Evolutionary conservation across 1,140 invertebrate species (phyloP).

Genomic region (Phortica variegata): DNA sequence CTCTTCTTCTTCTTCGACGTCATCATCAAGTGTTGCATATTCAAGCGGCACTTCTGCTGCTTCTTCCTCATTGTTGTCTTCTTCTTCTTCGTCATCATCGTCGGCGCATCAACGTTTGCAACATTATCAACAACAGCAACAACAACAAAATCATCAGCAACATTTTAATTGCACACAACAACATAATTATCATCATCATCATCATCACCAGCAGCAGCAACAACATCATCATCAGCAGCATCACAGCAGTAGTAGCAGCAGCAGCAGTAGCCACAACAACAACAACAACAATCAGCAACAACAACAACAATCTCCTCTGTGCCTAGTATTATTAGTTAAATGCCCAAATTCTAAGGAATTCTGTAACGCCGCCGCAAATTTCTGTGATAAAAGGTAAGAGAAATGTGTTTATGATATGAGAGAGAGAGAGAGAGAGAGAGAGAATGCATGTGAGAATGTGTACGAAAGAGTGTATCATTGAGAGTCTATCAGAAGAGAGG

Average conservation of each 20-base stretch:
- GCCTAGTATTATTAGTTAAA: constrained; percentile 58
- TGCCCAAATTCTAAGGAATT: constrained; percentile 57
- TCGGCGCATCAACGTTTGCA: constrained; percentile 33
- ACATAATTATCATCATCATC: constrained; percentile 4
- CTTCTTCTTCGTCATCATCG: constrained; percentile 9
- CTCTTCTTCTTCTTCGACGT: constrained; percentile 16
- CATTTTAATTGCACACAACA: constrained; percentile 20
- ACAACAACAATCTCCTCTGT: constrained; percentile 55
- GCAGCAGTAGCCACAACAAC: constrained; percentile 13
- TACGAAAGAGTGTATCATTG: no score
- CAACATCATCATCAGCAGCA: constrained; percentile 18
- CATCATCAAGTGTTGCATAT: constrained; percentile 8
- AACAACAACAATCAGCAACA: constrained; percentile 32
- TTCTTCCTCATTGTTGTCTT: constrained; percentile 10
- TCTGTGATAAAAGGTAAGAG: constrained; percentile 57
- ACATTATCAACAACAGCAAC: constrained; percentile 21
- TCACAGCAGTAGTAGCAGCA: constrained; percentile 2
- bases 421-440: no score
- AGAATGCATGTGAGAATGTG: no score
- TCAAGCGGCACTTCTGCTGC: constrained; percentile 16
- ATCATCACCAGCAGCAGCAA: constrained; percentile 6
- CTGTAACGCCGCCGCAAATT: constrained; percentile 56
- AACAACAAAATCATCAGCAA: constrained; percentile 23
- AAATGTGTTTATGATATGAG: no score
- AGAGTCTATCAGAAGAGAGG: no score